phyloP scores from a whole-genome alignment of 2,113 vertebrate species.

The Hemiscyllium ocellatum region DNA sequence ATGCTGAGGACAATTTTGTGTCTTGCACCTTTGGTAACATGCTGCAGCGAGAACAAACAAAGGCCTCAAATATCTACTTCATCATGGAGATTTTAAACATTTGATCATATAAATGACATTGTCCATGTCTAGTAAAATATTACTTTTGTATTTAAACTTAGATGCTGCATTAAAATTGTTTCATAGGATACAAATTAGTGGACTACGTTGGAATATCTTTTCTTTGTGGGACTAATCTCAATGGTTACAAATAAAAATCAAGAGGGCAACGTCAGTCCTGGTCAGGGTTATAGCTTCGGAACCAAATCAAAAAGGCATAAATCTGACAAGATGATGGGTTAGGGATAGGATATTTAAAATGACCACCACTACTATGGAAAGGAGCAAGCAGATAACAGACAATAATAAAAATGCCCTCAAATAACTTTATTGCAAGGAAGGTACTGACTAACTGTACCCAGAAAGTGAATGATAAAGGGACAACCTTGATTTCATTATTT shows the following conservation, averaged over 20 bases:
- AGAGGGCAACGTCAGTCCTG: neutral
- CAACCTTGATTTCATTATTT: neutral
- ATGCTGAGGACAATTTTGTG: slow-evolving; percentile 99
- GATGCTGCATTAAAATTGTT: neutral
- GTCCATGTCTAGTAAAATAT: neutral
- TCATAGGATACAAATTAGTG: neutral
- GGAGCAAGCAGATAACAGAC: neutral
- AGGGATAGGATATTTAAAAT: neutral
- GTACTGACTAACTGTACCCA: neutral
- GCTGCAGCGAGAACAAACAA: slow-evolving; percentile 58
- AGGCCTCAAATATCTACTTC: neutral
- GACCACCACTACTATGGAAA: neutral
- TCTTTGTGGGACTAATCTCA: neutral
- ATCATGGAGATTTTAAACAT: neutral
- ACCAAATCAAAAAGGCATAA: neutral
- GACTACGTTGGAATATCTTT: neutral
- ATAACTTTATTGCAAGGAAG: neutral
- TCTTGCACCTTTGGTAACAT: slow-evolving; percentile 94
- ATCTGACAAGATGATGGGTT: neutral
- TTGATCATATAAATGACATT: neutral
- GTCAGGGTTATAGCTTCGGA: neutral
- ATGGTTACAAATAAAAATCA: neutral
- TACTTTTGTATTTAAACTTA: neutral
- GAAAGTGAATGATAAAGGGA: neutral
- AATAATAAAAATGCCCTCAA: neutral